Evolutionary conservation across 2,888 invertebrate species (phyloP).

Genomic region (Ochropleura leucogaster): DNA sequence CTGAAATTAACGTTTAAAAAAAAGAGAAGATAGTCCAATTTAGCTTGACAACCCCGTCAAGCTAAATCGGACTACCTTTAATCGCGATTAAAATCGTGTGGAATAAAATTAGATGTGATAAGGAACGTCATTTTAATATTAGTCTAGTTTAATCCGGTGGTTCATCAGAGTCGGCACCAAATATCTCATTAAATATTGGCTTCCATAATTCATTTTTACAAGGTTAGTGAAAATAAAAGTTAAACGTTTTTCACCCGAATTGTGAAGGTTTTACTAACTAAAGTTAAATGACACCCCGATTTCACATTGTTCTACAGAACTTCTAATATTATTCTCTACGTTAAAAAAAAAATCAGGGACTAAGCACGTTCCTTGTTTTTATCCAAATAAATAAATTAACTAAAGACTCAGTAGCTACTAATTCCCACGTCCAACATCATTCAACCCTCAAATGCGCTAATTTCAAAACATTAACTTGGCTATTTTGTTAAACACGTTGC

Average conservation of each 20-base stretch:
- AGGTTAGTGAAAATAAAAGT: too few species aligned
- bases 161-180: too few species aligned
- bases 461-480: slow-evolving; percentile 80
- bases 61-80: too few species aligned
- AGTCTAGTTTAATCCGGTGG: too few species aligned
- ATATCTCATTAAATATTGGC: too few species aligned
- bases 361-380: slow-evolving; percentile 41
- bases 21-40: too few species aligned
- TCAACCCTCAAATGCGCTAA: slow-evolving; percentile 79
- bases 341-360: slow-evolving; percentile 20
- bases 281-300: background rate
- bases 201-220: too few species aligned
- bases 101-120: too few species aligned
- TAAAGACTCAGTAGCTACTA: slow-evolving; percentile 59
- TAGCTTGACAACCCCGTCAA: too few species aligned
- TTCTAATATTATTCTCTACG: background rate
- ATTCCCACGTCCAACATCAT: slow-evolving; percentile 75
- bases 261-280: background rate
- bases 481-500: slow-evolving; percentile 79
- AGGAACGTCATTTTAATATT: too few species aligned
- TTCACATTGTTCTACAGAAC: background rate
- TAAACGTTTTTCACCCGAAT: background rate
- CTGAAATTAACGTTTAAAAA: too few species aligned
- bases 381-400: slow-evolving; percentile 51
- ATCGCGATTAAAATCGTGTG: too few species aligned